Base-by-base conservation (phyloP, 2,797 vertebrate genomes). In the Rhadinocentrus ornatus region DNA sequence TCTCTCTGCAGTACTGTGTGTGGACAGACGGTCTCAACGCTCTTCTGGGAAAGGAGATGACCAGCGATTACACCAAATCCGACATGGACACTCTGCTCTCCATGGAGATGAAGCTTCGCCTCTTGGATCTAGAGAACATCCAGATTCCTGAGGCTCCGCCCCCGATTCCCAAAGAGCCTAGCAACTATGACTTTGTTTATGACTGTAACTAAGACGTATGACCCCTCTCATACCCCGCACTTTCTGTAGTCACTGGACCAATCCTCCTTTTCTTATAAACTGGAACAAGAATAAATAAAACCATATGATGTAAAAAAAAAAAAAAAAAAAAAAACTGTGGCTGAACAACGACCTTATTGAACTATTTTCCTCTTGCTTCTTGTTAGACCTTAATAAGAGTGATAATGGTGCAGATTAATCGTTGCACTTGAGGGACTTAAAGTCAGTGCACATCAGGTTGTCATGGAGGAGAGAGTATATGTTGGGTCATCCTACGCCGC, bases 111-210 rank as follows among this genome's bases (percentile, higher is more conserved):
- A 99, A 99, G 92, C 96, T 99, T 48, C 98, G 98, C 80, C 97
- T 99, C 82, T 94, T 99, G 52, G 98, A 99, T 93, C 90, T 99
- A 91, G 98, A 99, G 86, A 99, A 99, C 92, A 98, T 99, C 92
- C 98, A 98, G 93, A 99, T 99, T 86, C 98, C 98, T 0, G 98
- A 99, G 56, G 97, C 96, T 27, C 97, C 98, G 22, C 98, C 98
- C 44, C 98, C 98, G 0, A 97, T 99, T 93, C 98, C 98, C 93
- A 99, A 99, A 95, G 98, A 99, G 86, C 98, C 98, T 86, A 99
- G 98, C 95, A 99, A 99, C 95, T 99, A 99, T 71, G 96, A 99
- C 94, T 99, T 99, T 93, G 98, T 99, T 93, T 99, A 99, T 70
- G 97, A 99, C 96, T 99, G 97, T 95, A 99, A 99, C 91, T 99